Percentiles rank a stretch among this genome's conserved stretches.
Evolutionary conservation across 2,797 vertebrate genomes (phyloP).

Genomic region (Xenentodon cancila): DNA sequence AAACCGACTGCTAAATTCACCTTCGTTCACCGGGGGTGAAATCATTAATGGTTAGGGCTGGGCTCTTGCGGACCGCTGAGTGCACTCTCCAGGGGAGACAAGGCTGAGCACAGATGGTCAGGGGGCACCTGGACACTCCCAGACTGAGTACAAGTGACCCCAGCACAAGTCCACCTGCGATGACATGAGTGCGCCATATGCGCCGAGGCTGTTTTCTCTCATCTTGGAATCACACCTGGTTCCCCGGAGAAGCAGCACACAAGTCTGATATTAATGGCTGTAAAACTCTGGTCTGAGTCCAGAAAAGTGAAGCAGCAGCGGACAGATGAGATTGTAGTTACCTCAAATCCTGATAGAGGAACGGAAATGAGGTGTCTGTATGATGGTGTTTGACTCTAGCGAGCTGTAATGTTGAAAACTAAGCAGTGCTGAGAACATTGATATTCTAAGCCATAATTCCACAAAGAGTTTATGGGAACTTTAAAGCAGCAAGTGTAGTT

Average conservation of each 20-base stretch:
- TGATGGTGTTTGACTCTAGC: slow-evolving; percentile 11
- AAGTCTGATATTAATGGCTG: slow-evolving; percentile 59
- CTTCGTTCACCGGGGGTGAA: slow-evolving; percentile 3
- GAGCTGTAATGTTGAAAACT: slow-evolving; percentile 16
- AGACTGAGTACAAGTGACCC: slow-evolving; percentile 62
- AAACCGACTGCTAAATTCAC: slow-evolving; percentile 22
- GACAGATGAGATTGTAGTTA: slow-evolving; percentile 41
- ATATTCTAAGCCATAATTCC: slow-evolving; percentile 24
- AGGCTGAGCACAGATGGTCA: slow-evolving; percentile 63
- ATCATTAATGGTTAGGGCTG: slow-evolving; percentile 25
- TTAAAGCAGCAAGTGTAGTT: slow-evolving; percentile 39
- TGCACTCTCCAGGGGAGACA: slow-evolving; percentile 27
- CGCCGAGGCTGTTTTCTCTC: slow-evolving; percentile 57
- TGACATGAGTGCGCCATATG: slow-evolving; percentile 62
- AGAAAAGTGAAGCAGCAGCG: slow-evolving; percentile 46
- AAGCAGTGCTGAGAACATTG: neutral
- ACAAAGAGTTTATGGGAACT: slow-evolving; percentile 17
- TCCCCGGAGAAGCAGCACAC: slow-evolving; percentile 47
- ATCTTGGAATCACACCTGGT: slow-evolving; percentile 60
- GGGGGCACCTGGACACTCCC: slow-evolving; percentile 29
- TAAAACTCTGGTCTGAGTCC: slow-evolving; percentile 49
- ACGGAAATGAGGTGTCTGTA: slow-evolving; percentile 23
- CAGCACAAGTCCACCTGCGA: slow-evolving; percentile 63
- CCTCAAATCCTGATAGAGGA: slow-evolving; percentile 36
- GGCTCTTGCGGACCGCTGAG: slow-evolving; percentile 35